A percentile compares a stretch with the other conserved stretches of the same genome.
Evolutionary conservation across 2,888 invertebrate species (phyloP).

Genomic region (Deroplatys truncata): DNA sequence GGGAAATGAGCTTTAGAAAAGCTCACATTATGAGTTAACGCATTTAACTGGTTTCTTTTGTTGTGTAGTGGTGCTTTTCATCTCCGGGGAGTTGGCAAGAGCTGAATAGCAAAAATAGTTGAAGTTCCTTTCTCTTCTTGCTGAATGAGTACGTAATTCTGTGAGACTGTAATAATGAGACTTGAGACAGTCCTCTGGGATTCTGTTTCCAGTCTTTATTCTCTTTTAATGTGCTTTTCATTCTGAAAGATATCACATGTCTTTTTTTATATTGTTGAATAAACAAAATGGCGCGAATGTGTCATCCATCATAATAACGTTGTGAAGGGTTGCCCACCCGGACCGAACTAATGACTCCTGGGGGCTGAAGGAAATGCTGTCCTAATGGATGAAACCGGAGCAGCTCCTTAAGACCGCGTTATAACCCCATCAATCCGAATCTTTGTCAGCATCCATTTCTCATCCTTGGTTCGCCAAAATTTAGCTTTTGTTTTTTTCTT

Average conservation of each 20-base stretch:
- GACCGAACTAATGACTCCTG: neutral
- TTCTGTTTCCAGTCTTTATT: neutral
- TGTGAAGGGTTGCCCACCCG: neutral
- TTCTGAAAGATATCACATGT: neutral
- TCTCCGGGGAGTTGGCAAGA: neutral
- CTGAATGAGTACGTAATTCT: neutral
- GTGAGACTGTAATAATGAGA: neutral
- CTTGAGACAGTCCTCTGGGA: neutral
- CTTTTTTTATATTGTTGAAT: neutral
- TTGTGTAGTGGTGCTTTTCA: neutral
- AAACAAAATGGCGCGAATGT: neutral
- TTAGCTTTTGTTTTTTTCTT: no score
- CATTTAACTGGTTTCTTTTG: neutral
- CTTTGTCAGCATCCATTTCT: neutral
- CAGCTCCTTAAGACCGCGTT: neutral
- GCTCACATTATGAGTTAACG: neutral
- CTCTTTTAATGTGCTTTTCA: neutral
- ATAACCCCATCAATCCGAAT: neutral
- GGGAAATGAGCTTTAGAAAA: neutral
- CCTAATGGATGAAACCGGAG: neutral
- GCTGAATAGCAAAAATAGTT: neutral
- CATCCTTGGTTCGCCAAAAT: neutral
- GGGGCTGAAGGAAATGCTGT: neutral
- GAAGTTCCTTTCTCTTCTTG: neutral
- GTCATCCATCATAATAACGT: neutral